Evolutionary conservation across 1,140 invertebrate genomes (phyloP), one percentile per base, ranked within the genome.

Genomic region (Doryteuthis pealeii): DNA sequence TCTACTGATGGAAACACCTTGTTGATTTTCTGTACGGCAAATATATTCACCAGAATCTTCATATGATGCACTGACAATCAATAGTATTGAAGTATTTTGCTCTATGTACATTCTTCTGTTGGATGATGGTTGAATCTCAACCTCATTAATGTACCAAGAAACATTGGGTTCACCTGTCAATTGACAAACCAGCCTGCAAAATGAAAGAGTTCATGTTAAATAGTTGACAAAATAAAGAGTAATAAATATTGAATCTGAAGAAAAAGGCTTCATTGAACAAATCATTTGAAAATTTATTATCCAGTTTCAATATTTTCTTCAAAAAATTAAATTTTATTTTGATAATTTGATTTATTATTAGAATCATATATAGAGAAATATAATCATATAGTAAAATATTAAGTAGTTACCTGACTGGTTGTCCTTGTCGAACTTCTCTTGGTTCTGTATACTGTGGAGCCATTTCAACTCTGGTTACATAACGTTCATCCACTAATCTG

Each of bases 1-100:
- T 74, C 81, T 87, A 70, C 86, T 88, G 22, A 81, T 81, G 26
- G 79, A 78, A 12, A 83, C 84, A 22, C 87, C 87, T 30, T 82
- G 65, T 30, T 86, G 76, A 77, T 88, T 88, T 40, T 82, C 80
- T n/a, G 83, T 83, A 62, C 83, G 81, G 76, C 85, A 82, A 12
- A 84, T 73, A 72, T 88, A 88, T 10, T 87, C 84, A 10, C 84
- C 87, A 68, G 79, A 76, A 78, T 89, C 86, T 71, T 86, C 83
- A 5, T 82, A 83, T 22, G 79, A 79, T 5, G 82, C 83, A 72
- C 86, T 82, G 12, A 82, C 75, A 49, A 88, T 86, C 35, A 83
- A 72, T 49, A 88, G 76, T 1, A 82, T 80, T 54, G 76, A 79
- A 1, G 78, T 77, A 26, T 79, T 83, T 10, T 82, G 70, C 8